Base-by-base conservation (phyloP, 2,888 invertebrate species). In the Bellardia pandia region DNA sequence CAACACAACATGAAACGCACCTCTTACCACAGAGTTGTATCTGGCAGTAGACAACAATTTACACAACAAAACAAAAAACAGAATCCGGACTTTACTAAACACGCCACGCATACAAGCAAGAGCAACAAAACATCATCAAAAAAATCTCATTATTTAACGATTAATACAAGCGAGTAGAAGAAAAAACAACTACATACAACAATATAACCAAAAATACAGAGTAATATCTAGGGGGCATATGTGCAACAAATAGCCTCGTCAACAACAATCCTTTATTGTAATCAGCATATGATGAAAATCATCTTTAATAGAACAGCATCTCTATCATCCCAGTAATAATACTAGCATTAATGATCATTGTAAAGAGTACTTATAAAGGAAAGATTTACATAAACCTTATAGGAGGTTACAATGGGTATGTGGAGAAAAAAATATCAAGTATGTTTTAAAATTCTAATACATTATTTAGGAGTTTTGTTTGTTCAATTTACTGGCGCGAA, bases 111-210 rank as follows among this genome's bases (percentile, higher is more conserved):
- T 64, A 40, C 77, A 76, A 72, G 42, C 77, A 76, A 72, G 42
- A 9, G 30, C 60, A 33, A 30, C 62, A 78, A 16, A 48, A 53
- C 3, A 45, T 6, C n/a, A 42, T 0, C 8, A 72, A 76, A 62
- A 74, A 74, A 86, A 66, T 53, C 81, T 87, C 75, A 79, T 85
- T 85, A 87, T 85, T 71, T 85, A 81, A 78, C 69, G 78, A 82
- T 78, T 85, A 85, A 71, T 78, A 60, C 42, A n/a, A 69, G 30
- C 37, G 66, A 42, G 66, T 30, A 56, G 13, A 30, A 75, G 13
- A 37, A 33, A 8, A 60, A 69, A 23, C 2, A 66, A 7, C 14
- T 51, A 9, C 53, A 30, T 51, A 9, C 62, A 40, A 30, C 13
- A 76, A 60, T 37, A 51, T 23, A 33, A 53, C 71, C 69, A 58